Conservation (phyloP, 64 coral and sea anemone genomes). For the Exaiptasia diaphana region DNA sequence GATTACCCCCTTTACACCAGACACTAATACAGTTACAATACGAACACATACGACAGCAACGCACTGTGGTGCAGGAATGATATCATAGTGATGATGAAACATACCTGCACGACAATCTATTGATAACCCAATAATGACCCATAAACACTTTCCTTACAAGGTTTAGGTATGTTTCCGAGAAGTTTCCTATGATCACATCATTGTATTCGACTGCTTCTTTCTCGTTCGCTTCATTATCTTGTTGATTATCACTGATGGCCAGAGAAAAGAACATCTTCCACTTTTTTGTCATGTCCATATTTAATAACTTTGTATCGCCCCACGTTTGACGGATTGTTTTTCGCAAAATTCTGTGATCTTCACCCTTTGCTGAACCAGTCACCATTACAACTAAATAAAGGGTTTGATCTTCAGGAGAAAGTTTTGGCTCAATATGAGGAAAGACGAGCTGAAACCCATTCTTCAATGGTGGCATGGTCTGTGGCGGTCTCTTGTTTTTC, state of each 20-base stretch:
- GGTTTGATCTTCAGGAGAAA: background rate
- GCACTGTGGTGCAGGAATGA: no score
- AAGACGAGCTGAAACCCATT: background rate
- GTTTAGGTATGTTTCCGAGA: background rate
- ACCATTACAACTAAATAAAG: background rate
- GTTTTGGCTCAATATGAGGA: background rate
- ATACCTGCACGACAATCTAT: background rate
- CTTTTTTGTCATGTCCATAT: background rate
- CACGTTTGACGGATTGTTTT: background rate
- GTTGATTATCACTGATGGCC: background rate
- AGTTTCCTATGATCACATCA: slow-evolving; percentile 11
- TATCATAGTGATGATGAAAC: no score
- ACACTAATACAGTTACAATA: no score
- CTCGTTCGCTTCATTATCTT: background rate
- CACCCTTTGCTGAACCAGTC: background rate
- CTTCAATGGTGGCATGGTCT: no score
- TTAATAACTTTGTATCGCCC: background rate
- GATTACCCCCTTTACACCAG: no score
- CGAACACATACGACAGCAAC: no score
- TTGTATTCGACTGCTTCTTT: background rate
- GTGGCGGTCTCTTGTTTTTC: no score
- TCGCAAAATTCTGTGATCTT: background rate
- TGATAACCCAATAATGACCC: background rate
- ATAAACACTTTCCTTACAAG: background rate
- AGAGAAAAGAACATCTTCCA: background rate